A percentile compares a stretch with the other conserved stretches of the same genome.
phyloP scores from a whole-genome alignment of 2,113 vertebrate species.

The Stercorarius parasiticus region DNA sequence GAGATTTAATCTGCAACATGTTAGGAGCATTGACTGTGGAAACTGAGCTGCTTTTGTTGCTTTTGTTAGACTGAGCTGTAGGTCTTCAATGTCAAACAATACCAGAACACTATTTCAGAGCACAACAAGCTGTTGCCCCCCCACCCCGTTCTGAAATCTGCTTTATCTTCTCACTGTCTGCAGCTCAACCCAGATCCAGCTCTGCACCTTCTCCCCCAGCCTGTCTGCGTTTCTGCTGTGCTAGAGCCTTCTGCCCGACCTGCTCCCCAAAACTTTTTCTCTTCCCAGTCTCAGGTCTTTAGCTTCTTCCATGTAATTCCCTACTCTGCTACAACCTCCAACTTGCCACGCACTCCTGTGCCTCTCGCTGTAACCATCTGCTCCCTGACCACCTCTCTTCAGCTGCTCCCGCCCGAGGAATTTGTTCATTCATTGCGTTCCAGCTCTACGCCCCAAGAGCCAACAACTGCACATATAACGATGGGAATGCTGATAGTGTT shows the following conservation, averaged over 20 bases:
- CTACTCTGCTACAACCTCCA: neutral
- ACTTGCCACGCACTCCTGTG: neutral
- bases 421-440: slow-evolving; percentile 49
- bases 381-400: slow-evolving; percentile 40
- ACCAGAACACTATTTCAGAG: neutral
- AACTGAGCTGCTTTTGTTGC: neutral
- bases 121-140: neutral
- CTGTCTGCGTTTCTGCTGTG: neutral
- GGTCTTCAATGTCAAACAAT: rapidly evolving
- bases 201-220: neutral
- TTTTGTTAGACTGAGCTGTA: neutral
- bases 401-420: slow-evolving; percentile 17
- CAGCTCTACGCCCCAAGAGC: slow-evolving; percentile 37
- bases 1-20: neutral
- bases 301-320: neutral
- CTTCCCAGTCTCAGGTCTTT: neutral
- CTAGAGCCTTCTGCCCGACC: neutral
- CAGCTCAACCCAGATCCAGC: neutral
- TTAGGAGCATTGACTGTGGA: neutral
- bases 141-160: rapidly evolving
- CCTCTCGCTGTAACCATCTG: neutral
- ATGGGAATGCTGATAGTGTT: slow-evolving; percentile 53
- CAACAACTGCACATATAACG: neutral
- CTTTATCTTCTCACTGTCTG: neutral
- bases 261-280: neutral